These are phyloP conservation scores for Eubucco bourcierii DNA, from an alignment of 2,113 vertebrate genomes.

Conservation along the genomic window DNA sequence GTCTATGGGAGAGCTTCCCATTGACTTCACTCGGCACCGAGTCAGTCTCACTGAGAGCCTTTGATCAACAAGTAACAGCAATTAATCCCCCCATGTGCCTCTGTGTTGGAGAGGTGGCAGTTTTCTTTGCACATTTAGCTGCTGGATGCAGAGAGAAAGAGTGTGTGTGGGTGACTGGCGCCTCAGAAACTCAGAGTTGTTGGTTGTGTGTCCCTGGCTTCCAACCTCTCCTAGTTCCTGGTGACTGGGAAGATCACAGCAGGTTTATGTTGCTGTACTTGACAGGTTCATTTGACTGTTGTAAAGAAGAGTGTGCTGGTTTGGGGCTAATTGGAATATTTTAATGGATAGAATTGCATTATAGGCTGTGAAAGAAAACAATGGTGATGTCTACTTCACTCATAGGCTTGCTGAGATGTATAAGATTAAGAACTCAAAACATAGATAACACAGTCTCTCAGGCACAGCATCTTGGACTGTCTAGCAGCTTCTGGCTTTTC, in stretches of 20 bases:
- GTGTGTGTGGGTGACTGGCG: neutral
- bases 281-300: neutral
- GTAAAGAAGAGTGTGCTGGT: neutral
- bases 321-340: too few relatives aligned
- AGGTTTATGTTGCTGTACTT: neutral
- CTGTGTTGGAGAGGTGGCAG: neutral
- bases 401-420: too few relatives aligned
- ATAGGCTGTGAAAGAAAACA: too few relatives aligned
- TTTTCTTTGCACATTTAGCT: neutral
- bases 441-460: too few relatives aligned
- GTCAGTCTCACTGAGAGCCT: constrained; percentile 18
- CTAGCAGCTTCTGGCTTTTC: too few relatives aligned
- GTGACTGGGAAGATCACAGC: fast-evolving
- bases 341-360: too few relatives aligned
- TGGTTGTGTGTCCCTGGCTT: fast-evolving
- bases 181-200: neutral
- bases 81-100: neutral
- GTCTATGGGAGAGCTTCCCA: constrained; percentile 39
- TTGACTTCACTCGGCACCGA: constrained; percentile 21
- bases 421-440: too few relatives aligned
- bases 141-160: neutral
- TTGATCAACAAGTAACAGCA: constrained; percentile 25
- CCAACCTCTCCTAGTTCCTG: neutral
- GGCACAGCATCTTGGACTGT: too few relatives aligned
- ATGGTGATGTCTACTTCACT: too few relatives aligned